phyloP scores from a whole-genome alignment of 2,113 vertebrate genomes.

The Montifringilla adamsi region DNA sequence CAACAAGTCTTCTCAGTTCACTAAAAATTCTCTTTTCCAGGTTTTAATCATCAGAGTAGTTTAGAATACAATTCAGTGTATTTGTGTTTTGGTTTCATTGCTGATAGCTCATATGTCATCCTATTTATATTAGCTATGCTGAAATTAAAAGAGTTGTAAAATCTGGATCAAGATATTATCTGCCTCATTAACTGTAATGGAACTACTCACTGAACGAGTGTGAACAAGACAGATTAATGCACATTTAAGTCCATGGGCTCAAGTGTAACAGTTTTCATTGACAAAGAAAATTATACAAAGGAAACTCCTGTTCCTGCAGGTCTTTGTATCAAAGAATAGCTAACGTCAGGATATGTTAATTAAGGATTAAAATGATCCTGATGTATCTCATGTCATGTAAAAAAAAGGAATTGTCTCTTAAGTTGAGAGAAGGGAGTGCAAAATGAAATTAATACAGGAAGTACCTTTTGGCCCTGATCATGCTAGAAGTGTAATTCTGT shows the following conservation, averaged over 20 bases:
- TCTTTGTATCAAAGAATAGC: background rate
- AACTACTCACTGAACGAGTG: background rate
- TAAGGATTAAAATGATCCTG: background rate
- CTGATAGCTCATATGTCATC: background rate
- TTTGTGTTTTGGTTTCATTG: background rate
- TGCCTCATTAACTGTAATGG: background rate
- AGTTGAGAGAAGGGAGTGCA: background rate
- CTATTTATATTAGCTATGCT: background rate
- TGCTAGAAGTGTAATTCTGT: background rate
- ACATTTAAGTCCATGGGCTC: background rate
- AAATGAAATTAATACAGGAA: background rate
- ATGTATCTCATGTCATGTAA: background rate
- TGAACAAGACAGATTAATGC: background rate
- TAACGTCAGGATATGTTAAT: background rate
- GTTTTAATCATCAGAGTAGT: background rate
- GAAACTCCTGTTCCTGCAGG: background rate
- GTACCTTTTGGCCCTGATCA: background rate
- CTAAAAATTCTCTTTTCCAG: background rate
- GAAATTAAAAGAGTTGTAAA: background rate
- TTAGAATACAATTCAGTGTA: background rate
- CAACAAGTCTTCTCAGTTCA: background rate
- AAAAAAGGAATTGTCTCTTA: background rate
- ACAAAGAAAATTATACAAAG: background rate
- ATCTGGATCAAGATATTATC: background rate
- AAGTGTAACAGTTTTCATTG: background rate